phyloP scores from a whole-genome alignment of 23 tunicate genomes.

The Diplosoma virens region DNA sequence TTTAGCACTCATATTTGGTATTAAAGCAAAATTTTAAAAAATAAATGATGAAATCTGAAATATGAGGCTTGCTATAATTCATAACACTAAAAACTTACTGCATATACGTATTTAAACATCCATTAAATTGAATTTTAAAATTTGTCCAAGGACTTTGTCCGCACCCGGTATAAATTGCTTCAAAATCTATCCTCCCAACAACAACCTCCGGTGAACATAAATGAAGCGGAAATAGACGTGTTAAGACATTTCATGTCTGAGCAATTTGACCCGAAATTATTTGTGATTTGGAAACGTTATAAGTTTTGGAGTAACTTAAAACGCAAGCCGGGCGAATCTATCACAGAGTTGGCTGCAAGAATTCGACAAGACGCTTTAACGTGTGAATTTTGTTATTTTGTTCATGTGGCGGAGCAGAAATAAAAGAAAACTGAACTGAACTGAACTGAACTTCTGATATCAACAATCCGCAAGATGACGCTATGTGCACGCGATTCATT shows the following conservation, averaged over 20 bases:
- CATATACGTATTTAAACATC: no score
- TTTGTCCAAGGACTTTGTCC: no score
- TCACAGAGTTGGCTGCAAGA: conserved; percentile 35
- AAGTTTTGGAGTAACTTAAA: conserved; percentile 44
- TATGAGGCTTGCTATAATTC: no score
- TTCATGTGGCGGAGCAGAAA: no score
- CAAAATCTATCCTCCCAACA: conserved; percentile 3
- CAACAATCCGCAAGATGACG: conserved; percentile 32
- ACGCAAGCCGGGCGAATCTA: conserved; percentile 24
- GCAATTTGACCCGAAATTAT: conserved; percentile 35
- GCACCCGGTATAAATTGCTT: conserved; percentile 1
- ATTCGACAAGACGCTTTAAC: conserved; percentile 45
- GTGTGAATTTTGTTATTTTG: conserved; percentile 37
- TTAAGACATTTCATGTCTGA: conserved; percentile 14
- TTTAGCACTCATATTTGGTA: no score
- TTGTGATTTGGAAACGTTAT: conserved; percentile 32
- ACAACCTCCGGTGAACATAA: conserved; percentile 3
- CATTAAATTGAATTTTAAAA: no score
- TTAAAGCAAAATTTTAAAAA: no score
- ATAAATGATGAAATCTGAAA: no score
- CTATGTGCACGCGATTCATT: conserved; percentile 41
- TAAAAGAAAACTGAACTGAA: no score
- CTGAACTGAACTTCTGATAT: conserved; percentile 23
- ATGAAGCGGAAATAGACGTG: not conserved
- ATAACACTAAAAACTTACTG: no score